Conservation (phyloP, 2,888 invertebrate genomes). For the Erebia palarica region DNA sequence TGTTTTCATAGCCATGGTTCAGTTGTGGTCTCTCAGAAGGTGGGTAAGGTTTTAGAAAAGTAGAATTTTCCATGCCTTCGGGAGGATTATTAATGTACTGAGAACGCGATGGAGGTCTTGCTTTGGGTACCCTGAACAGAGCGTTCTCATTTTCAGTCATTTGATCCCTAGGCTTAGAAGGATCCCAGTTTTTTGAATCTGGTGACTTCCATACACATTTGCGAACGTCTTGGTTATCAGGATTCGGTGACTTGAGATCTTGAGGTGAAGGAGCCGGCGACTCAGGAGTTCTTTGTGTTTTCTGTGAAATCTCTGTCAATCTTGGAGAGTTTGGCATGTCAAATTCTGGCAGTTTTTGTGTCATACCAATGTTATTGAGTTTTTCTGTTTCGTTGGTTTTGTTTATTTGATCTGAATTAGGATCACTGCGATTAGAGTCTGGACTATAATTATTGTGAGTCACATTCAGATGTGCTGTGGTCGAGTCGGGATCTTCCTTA, state of each 20-base stretch:
- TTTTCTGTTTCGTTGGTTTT: conserved; percentile 64
- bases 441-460: conserved; percentile 78
- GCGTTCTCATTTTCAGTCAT: conserved; percentile 75
- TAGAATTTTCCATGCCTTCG: conserved; percentile 75
- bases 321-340: conserved; percentile 76
- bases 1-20: conserved; percentile 71
- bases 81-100: conserved; percentile 71
- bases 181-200: conserved; percentile 74
- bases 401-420: conserved; percentile 64
- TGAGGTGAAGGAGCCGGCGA: conserved; percentile 66
- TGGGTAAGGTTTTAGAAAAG: conserved; percentile 85
- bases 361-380: conserved; percentile 56
- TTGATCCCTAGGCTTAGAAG: conserved; percentile 66
- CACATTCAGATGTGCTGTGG: conserved; percentile 82
- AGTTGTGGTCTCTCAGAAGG: conserved; percentile 76
- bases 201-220: conserved; percentile 78
- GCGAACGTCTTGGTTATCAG: conserved; percentile 62
- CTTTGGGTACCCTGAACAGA: conserved; percentile 85
- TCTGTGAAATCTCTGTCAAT: conserved; percentile 72
- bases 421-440: conserved; percentile 78
- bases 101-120: conserved; percentile 84
- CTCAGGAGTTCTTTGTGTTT: conserved; percentile 67
- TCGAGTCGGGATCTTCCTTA: conserved; percentile 90
- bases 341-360: conserved; percentile 69
- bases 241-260: conserved; percentile 71